Base-by-base conservation (phyloP, 37 sponge, comb jelly and placozoan genomes). In the Chondrosia reniformis region DNA sequence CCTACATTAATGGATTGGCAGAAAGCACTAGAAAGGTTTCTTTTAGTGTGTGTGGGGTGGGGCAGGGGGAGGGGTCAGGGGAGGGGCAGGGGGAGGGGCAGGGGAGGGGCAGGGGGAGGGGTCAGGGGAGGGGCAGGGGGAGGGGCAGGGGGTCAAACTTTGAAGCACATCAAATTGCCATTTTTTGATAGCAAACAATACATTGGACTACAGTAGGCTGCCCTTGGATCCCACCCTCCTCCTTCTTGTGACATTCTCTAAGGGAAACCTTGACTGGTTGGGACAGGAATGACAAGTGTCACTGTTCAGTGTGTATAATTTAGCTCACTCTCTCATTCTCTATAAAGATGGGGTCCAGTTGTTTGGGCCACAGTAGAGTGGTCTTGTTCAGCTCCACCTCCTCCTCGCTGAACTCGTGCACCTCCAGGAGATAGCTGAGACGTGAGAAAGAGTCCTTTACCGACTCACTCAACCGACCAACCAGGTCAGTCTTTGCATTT, bases 281-380 rank as follows among this genome's bases (percentile, higher is more conserved):
- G n/a, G n/a, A n/a, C n/a, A n/a, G n/a, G n/a, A n/a, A n/a, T n/a
- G n/a, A n/a, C n/a, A n/a, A n/a, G n/a, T n/a, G n/a, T n/a, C n/a
- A n/a, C n/a, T n/a, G n/a, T n/a, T n/a, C n/a, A n/a, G n/a, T n/a
- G n/a, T n/a, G n/a, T n/a, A n/a, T n/a, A n/a, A n/a, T n/a, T n/a
- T 4, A 31, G 2, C 66, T 57, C 45, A 88, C 82, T 76, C 37
- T 44, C 44, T 98, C 99, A 80, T 93, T 92, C 56, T 90, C 81
- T 44, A 88, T 87, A 80, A 98, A 95, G 58, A 98, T 83, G 12
- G 93, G 89, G 55, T 55, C 81, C 30, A 98, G 79, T 72, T 84
- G 78, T 34, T 80, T 64, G 0, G 99, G 99, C 99, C 96, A 95
- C 45, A 59, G 79, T 36, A 98, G 82, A 0, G 93, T 92, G 62